Conservation (phyloP, 2,888 invertebrate species). For the Anticlea derivata region DNA sequence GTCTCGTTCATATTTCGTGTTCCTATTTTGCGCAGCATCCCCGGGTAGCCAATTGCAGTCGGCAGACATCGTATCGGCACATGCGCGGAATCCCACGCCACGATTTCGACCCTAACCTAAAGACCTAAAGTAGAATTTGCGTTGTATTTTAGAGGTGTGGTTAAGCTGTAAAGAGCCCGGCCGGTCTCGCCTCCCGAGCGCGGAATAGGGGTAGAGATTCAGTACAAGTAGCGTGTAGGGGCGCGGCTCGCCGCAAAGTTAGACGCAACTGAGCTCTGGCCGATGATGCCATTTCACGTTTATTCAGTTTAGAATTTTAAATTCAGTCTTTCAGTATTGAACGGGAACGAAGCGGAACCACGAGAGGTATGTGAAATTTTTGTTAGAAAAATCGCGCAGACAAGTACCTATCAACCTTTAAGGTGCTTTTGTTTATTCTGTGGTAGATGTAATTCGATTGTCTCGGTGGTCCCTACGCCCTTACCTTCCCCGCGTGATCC, state of each 20-base stretch:
- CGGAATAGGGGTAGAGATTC: conserved; percentile 83
- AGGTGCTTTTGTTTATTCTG: no score
- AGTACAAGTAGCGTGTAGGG: conserved; percentile 83
- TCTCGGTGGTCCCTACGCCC: conserved; percentile 63
- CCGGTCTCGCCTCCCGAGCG: conserved; percentile 69
- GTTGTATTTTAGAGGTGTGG: conserved; percentile 9
- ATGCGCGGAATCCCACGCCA: conserved; percentile 36
- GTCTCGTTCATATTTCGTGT: conserved; percentile 84
- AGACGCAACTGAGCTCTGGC: conserved; percentile 80
- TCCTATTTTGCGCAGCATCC: conserved; percentile 85
- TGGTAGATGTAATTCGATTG: conserved; percentile 66
- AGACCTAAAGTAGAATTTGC: conserved; percentile 39
- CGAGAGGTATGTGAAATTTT: conserved; percentile 56
- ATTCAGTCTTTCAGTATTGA: conserved; percentile 42
- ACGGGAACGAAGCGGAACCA: conserved; percentile 22
- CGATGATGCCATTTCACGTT: conserved; percentile 71
- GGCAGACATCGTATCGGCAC: conserved; percentile 74
- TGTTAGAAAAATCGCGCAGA: conserved; percentile 31
- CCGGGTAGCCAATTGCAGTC: conserved; percentile 79
- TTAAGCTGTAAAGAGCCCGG: conserved; percentile 49
- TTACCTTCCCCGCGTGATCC: conserved; percentile 49
- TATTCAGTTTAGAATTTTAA: conserved; percentile 54
- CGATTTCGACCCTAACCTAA: conserved; percentile 42
- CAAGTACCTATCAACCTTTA: conserved; percentile 37
- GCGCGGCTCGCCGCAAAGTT: conserved; percentile 84